Evolutionary conservation across 2,113 vertebrate genomes (phyloP).

Genomic region (Lynx canadensis): DNA sequence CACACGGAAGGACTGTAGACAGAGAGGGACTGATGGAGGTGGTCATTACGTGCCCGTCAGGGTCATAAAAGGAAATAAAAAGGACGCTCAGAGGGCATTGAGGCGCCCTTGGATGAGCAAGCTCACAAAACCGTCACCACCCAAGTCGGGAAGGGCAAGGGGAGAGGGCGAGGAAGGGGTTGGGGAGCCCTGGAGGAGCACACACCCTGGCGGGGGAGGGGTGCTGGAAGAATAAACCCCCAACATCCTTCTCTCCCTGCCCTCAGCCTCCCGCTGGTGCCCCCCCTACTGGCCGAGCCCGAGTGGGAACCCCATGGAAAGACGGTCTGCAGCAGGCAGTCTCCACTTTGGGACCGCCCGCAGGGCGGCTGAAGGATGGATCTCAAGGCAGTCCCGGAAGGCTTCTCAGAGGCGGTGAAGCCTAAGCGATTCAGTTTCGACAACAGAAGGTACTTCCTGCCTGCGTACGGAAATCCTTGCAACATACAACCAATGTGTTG

Average conservation of each 20-base stretch:
- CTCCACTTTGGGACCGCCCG: neutral
- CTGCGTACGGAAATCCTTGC: neutral
- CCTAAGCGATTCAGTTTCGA: neutral
- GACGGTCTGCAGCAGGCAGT: neutral
- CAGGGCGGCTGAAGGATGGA: neutral
- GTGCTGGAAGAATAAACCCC: neutral
- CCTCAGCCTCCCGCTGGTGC: neutral
- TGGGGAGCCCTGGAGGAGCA: fast-evolving
- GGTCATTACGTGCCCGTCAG: no score
- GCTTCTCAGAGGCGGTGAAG: neutral
- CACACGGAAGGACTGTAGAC: neutral
- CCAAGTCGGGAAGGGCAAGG: neutral
- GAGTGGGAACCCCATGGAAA: neutral
- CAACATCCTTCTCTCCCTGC: neutral
- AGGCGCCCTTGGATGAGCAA: neutral
- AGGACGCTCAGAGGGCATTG: neutral
- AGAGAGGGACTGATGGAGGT: neutral
- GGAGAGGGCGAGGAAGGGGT: neutral
- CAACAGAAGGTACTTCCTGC: neutral
- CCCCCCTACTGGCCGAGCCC: neutral
- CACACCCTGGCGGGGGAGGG: neutral
- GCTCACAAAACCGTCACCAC: neutral
- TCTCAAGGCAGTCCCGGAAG: neutral
- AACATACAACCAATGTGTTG: neutral
- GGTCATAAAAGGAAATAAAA: neutral